Evolutionary conservation across 2,888 invertebrate species (phyloP).

Genomic region (Tenthredo livida): DNA sequence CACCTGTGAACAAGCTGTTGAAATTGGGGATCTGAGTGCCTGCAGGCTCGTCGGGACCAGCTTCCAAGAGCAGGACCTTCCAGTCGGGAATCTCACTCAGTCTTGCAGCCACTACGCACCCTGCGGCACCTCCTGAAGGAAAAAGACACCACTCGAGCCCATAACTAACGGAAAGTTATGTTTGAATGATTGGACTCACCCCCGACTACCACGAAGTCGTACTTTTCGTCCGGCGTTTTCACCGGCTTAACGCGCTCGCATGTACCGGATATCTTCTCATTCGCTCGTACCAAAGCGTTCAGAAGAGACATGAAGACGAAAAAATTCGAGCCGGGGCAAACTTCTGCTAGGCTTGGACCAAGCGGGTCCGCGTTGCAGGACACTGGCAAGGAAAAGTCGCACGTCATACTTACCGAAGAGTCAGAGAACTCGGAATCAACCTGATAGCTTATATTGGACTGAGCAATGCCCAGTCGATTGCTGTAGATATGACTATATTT

Average conservation of each 20-base stretch:
- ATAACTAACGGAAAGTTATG: no score
- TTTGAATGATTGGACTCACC: slow-evolving; percentile 66
- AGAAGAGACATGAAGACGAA: neutral
- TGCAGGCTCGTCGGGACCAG: no score
- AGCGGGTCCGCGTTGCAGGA: neutral
- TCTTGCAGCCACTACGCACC: no score
- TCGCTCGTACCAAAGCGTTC: neutral
- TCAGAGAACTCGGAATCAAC: neutral
- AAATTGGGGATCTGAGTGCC: no score
- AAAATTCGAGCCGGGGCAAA: neutral
- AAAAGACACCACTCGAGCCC: neutral
- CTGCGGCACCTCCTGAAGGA: slow-evolving; percentile 66
- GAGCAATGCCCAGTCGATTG: no score
- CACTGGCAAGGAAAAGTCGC: neutral
- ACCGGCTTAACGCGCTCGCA: slow-evolving; percentile 80
- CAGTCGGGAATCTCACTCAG: no score
- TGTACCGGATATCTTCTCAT: slow-evolving; percentile 69
- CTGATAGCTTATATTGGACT: no score
- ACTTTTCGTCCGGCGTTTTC: slow-evolving; percentile 74
- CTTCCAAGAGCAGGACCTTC: no score
- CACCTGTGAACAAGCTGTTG: neutral
- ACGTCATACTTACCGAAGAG: neutral
- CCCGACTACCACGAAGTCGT: slow-evolving; percentile 85
- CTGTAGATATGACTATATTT: no score
- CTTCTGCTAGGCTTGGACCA: neutral